Base-by-base conservation (phyloP, 1,140 invertebrate species). In the Conus betulinus region DNA sequence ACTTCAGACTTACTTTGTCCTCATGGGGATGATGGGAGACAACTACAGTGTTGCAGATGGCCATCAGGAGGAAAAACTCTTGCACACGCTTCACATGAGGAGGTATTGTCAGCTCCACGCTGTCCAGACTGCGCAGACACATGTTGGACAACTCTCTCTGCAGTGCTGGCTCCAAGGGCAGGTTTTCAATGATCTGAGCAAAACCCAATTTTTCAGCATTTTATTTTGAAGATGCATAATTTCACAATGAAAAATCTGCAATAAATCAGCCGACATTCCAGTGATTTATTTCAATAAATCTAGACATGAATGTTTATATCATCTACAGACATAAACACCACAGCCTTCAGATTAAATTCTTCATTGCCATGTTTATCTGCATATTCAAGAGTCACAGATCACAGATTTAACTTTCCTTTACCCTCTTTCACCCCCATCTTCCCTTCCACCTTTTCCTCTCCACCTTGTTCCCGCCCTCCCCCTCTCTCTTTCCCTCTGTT, bases 1-100 rank as follows among this genome's bases (percentile, higher is more conserved):
- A 60, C 57, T 15, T 60, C 57, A 15, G 4, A 8, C 15, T 71
- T 53, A 96, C 96, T 87, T 96, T 95, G 96, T 99, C 98, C 92
- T 97, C 96, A 96, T 99, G 98, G 3, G 98, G 88, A 88, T 95
- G 98, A 94, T 92, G 87, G 84, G 98, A 97, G 53, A 99, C 98
- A 25, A 99, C 98, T 5, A 99, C 99, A 4, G 99, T 99, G 95
- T 99, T 99, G 94, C 99, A 99, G 84, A 99, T 96, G 17, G 98
- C 97, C 94, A 99, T 96, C 3, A 99, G 96, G 85, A 99, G 95
- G 87, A 99, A 97, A 95, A 99, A 99, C 93, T 99, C 98, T 91
- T 98, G 97, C 5, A 99, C 97, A 92, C 96, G 95, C 88, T 95
- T 94, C 27, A 94, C 92, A 78, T 96, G 93, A 11, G 88, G 82